Evolutionary conservation across 2,888 invertebrate species (phyloP), one percentile per base, ranked within the genome.

Genomic region (Cryptus viduatorius): DNA sequence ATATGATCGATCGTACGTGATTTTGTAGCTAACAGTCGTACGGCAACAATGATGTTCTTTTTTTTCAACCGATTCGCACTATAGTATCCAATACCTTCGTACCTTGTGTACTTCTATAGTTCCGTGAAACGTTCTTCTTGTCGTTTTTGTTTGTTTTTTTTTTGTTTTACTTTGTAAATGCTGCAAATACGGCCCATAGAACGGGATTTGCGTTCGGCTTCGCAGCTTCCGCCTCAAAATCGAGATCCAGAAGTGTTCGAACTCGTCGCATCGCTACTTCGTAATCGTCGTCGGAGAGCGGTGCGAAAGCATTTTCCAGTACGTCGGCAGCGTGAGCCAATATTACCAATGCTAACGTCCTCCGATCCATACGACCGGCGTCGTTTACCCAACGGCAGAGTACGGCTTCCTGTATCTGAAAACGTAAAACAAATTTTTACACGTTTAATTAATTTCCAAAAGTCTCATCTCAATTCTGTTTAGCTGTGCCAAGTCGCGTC

Each of bases 111-210:
- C 80, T 16, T 64, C 24, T 79, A 56, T 79, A 61, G 61, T 61
- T 61, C 31, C 61, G 50, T 79, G 48, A 64, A 12, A 56, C 14
- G 68, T 46, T 79, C 48, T 67, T 29, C 14, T 73, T 79, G 8
- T 44, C 64, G 64, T 29, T 24, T 53, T 19, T 29, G 14, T 65
- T 31, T 61, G 12, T 59, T 42, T 48, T 16, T 48, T 16, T 48
- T n/a, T 75, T 42, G 37, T 42, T 83, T 96, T 97, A 99, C 96
- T 99, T 99, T 92, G 98, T 98, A 95, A 99, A 99, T 85, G 99
- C 98, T 89, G 99, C 98, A 94, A 99, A 99, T 83, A 99, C 99
- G 77, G 99, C 99, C 99, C 99, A 99, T 95, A 99, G 97, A 90
- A 99, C 97, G 94, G 99, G 99, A 92, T 97, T 97, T 83, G 97